Conservation (phyloP, 1,140 invertebrate species). For the Globodera rostochiensis region DNA sequence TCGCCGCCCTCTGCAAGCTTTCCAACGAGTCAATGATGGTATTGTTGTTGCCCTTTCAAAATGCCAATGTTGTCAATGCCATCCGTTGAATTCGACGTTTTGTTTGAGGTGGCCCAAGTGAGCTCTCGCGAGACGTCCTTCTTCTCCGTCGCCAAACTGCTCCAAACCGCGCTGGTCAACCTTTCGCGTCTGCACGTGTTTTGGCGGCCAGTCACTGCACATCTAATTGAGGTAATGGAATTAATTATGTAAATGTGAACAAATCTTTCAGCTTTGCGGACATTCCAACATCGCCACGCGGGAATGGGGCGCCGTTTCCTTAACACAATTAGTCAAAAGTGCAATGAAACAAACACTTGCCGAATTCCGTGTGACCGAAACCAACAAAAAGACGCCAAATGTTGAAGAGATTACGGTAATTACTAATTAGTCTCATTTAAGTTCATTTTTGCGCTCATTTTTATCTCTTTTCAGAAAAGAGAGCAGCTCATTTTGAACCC, state of each 20-base stretch:
- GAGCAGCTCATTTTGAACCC: conserved; percentile 82
- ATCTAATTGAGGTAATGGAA: conserved; percentile 80
- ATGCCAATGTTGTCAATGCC: conserved; percentile 68
- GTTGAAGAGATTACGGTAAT: conserved; percentile 24
- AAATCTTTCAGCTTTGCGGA: conserved; percentile 73
- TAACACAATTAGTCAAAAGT: conserved; percentile 88
- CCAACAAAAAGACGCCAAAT: conserved; percentile 5
- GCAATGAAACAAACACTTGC: conserved; percentile 66
- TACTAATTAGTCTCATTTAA: conserved; percentile 1
- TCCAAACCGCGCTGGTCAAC: conserved; percentile 94
- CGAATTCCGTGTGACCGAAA: background rate
- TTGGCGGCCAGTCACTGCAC: conserved; percentile 93
- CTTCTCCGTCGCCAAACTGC: conserved; percentile 92
- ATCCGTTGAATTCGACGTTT: background rate
- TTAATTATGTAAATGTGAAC: too few species aligned
- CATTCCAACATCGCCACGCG: conserved; percentile 92
- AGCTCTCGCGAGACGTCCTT: conserved; percentile 81
- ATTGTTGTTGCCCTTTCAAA: conserved; percentile 67
- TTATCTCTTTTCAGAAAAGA: conserved; percentile 38
- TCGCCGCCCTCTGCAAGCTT: conserved; percentile 92
- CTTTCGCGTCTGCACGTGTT: conserved; percentile 87
- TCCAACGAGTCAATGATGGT: conserved; percentile 96
- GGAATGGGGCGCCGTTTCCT: conserved; percentile 94
- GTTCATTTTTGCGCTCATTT: background rate
- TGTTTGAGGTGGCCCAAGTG: conserved; percentile 37